A percentile compares a stretch with the other conserved stretches of the same genome.
Conservation (phyloP, 2,888 invertebrate genomes). For the Catonia carolina region DNA sequence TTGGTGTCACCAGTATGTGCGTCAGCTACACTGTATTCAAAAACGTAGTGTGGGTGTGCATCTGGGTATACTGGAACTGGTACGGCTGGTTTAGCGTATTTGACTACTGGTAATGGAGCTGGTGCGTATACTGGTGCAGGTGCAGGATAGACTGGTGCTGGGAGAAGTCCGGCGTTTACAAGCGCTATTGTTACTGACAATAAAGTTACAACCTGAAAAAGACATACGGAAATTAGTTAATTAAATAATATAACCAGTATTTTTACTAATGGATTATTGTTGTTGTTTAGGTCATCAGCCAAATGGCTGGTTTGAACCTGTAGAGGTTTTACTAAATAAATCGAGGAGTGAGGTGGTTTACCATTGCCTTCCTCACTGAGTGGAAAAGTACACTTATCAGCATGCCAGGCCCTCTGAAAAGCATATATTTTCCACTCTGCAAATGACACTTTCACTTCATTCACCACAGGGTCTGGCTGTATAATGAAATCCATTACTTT, state of each 20-base stretch:
- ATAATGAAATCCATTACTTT: no score
- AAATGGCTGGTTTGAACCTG: no score
- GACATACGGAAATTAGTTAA: constrained; percentile 39
- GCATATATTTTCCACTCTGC: no score
- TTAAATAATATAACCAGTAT: neutral
- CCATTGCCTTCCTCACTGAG: no score
- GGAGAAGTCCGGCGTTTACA: constrained; percentile 42
- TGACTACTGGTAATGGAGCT: constrained; percentile 30
- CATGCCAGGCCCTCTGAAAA: no score
- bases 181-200: constrained; percentile 43
- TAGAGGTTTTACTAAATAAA: no score
- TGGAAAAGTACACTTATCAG: no score
- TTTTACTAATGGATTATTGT: no score
- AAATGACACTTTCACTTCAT: no score
- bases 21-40: constrained; percentile 51
- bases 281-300: no score
- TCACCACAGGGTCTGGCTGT: no score
- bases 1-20: constrained; percentile 50
- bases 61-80: constrained; percentile 33
- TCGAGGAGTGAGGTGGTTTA: no score
- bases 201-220: constrained; percentile 46
- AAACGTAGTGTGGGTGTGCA: constrained; percentile 50
- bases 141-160: constrained; percentile 32
- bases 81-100: constrained; percentile 27
- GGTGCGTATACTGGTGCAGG: constrained; percentile 29